Percentiles rank a stretch among this genome's conserved stretches.
Conservation (phyloP, 2,113 vertebrate species). For the Petaurus breviceps region DNA sequence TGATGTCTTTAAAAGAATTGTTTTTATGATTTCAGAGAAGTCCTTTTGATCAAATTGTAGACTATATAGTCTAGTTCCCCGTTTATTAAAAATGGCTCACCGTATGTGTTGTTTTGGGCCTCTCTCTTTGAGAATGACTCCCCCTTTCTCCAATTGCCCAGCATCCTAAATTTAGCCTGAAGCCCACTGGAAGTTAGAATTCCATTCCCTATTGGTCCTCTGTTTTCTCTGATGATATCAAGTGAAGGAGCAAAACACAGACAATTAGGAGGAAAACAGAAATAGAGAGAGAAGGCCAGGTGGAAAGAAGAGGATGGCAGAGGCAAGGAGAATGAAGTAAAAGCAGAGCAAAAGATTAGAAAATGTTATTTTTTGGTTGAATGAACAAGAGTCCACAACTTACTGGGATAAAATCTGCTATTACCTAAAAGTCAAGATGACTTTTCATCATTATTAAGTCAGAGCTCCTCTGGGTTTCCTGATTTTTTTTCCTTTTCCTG, state of each 20-base stretch:
- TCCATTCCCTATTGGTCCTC: neutral
- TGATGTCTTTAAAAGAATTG: neutral
- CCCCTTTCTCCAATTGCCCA: neutral
- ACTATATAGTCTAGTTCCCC: neutral
- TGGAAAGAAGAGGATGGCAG: neutral
- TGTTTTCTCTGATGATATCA: neutral
- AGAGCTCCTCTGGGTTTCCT: neutral
- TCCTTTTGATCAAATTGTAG: neutral
- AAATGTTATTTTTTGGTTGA: neutral
- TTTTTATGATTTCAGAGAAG: neutral
- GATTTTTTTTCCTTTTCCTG: neutral
- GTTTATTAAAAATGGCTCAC: neutral
- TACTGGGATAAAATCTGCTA: neutral
- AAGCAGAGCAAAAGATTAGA: neutral
- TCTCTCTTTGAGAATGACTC: neutral
- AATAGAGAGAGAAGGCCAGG: neutral
- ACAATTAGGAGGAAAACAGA: neutral
- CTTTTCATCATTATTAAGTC: neutral
- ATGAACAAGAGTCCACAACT: neutral
- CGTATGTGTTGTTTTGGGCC: neutral
- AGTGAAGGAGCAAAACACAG: neutral
- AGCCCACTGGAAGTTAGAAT: neutral
- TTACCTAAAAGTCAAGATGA: neutral
- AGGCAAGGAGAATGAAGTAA: neutral
- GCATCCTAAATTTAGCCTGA: neutral